Evolutionary conservation across 2,113 vertebrate genomes (phyloP).

Genomic region (Cyprinus carpio): DNA sequence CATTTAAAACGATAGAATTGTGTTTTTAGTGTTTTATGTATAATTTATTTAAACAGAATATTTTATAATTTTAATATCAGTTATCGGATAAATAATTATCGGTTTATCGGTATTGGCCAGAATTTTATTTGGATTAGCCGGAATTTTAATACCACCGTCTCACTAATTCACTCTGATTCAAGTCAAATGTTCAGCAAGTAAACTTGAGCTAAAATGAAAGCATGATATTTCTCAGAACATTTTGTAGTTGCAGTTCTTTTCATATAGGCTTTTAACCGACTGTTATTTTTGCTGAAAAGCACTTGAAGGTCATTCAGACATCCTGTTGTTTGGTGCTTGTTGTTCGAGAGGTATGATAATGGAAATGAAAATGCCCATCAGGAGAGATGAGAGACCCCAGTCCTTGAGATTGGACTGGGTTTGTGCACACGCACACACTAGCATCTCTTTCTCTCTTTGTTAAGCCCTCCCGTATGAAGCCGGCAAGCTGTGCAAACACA

Average conservation of each 20-base stretch:
- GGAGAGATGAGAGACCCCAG: not conserved
- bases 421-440: not conserved
- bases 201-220: not conserved
- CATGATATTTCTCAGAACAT: not conserved
- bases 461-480: slow-evolving; percentile 64
- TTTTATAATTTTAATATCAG: not conserved
- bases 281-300: slow-evolving; percentile 22
- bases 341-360: slow-evolving; percentile 40
- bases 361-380: slow-evolving; percentile 31
- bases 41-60: not conserved
- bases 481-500: slow-evolving; percentile 72
- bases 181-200: not conserved
- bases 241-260: not conserved
- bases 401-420: slow-evolving; percentile 17
- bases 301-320: slow-evolving; percentile 33
- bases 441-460: slow-evolving; percentile 40
- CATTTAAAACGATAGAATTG: not conserved
- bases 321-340: slow-evolving; percentile 23
- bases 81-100: not conserved
- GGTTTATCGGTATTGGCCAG: not conserved
- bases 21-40: not conserved
- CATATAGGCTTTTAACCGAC: not conserved
- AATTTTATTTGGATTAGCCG: not conserved
- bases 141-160: not conserved
- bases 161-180: not conserved